A percentile compares a stretch with the other conserved stretches of the same genome.
Evolutionary conservation across 2,888 invertebrate genomes (phyloP).

Genomic region (Drosophila parthenogenetica): DNA sequence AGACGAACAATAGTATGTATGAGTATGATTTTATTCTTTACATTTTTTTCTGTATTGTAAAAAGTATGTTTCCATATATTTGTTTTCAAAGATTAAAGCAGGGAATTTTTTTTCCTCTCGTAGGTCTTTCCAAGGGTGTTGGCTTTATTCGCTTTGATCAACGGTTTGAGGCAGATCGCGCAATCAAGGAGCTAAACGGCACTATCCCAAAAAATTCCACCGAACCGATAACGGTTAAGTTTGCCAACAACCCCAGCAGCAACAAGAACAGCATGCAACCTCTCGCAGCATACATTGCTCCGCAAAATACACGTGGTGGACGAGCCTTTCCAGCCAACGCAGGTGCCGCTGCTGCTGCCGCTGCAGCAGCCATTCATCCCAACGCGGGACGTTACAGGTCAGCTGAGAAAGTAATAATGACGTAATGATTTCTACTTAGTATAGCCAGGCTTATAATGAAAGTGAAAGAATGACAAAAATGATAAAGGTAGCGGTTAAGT

Average conservation of each 20-base stretch:
- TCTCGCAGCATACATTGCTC: slow-evolving; percentile 92
- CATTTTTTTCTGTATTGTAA: slow-evolving; percentile 11
- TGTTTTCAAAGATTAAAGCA: too few relatives aligned
- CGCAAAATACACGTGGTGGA: slow-evolving; percentile 88
- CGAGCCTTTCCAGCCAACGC: slow-evolving; percentile 92
- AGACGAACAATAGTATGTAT: slow-evolving; percentile 46
- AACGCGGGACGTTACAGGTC: slow-evolving; percentile 85
- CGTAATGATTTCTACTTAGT: background rate
- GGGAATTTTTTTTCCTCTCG: background rate
- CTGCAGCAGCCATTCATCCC: slow-evolving; percentile 85
- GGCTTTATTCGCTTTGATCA: slow-evolving; percentile 98
- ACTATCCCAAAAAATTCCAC: slow-evolving; percentile 94
- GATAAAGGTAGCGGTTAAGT: too few relatives aligned
- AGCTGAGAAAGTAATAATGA: slow-evolving; percentile 19
- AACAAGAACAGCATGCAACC: slow-evolving; percentile 93
- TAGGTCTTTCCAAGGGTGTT: slow-evolving; percentile 96
- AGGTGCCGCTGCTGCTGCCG: slow-evolving; percentile 83
- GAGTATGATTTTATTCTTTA: slow-evolving; percentile 11
- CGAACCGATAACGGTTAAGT: slow-evolving; percentile 97
- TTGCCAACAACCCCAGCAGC: slow-evolving; percentile 97
- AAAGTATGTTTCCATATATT: background rate
- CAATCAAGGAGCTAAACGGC: slow-evolving; percentile 96
- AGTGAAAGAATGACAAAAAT: background rate
- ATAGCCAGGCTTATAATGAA: background rate
- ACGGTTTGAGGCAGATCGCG: slow-evolving; percentile 95